Conservation (phyloP, 1,140 invertebrate genomes). For the Pachyrhynchus sulphureomaculatus region DNA sequence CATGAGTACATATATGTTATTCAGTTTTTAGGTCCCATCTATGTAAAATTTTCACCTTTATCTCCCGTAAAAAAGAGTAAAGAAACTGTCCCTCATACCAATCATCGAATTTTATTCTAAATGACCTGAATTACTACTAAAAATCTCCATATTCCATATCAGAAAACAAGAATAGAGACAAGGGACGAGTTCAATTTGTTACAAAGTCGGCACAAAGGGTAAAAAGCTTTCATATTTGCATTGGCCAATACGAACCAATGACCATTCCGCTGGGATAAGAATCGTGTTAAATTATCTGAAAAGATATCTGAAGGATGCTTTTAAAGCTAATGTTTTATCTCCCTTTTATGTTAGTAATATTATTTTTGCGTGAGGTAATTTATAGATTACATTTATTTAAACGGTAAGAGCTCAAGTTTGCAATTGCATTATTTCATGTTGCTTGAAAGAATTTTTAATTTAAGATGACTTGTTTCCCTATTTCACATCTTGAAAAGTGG, state of each 20-base stretch:
- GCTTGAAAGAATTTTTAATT: too few relatives aligned
- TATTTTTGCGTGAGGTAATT: too few relatives aligned
- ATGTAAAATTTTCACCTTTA: too few relatives aligned
- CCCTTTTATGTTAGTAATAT: too few relatives aligned
- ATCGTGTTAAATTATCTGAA: slow-evolving; percentile 5
- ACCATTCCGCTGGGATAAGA: neutral
- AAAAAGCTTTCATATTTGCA: slow-evolving; percentile 1
- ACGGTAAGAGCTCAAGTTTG: too few relatives aligned
- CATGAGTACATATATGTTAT: too few relatives aligned
- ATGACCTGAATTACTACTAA: neutral
- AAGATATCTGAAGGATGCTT: slow-evolving; percentile 7
- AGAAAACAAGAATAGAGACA: neutral
- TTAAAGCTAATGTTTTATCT: slow-evolving; percentile 2
- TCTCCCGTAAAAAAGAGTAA: too few relatives aligned
- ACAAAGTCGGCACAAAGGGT: slow-evolving; percentile 3
- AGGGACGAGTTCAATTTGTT: neutral
- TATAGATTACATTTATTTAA: too few relatives aligned
- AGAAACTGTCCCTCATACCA: neutral
- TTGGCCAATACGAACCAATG: neutral
- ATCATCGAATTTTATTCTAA: neutral
- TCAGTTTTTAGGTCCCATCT: too few relatives aligned
- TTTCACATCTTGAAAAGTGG: too few relatives aligned
- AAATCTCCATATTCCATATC: slow-evolving; percentile 9
- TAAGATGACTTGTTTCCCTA: too few relatives aligned
- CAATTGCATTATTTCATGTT: too few relatives aligned